Percentiles rank a stretch among this genome's conserved stretches.
Evolutionary conservation across 2,113 vertebrate genomes (phyloP).

Genomic region (Oncorhynchus keta): DNA sequence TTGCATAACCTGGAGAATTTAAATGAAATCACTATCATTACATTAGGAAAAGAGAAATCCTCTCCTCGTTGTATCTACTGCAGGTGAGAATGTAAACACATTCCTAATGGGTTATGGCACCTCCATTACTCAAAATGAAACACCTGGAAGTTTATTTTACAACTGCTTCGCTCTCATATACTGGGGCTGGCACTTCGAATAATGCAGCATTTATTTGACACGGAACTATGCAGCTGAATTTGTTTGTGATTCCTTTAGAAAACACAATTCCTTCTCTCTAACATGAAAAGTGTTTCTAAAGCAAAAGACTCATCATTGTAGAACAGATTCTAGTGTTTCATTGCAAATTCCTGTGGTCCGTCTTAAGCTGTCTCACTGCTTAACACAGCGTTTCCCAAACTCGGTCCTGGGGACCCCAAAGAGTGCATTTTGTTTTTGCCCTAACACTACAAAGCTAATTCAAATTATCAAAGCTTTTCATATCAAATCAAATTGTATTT

Average conservation of each 20-base stretch:
- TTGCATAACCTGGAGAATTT: slow-evolving; percentile 10
- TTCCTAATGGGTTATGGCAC: slow-evolving; percentile 49
- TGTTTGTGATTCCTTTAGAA: slow-evolving; percentile 6
- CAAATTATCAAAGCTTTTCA: no score
- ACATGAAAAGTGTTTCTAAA: not conserved
- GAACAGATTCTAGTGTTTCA: not conserved
- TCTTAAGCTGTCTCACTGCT: not conserved
- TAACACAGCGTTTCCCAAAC: not conserved
- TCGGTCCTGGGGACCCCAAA: no score
- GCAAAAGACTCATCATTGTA: not conserved
- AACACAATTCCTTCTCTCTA: slow-evolving; percentile 1
- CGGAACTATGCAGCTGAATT: slow-evolving; percentile 16
- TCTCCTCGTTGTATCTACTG: slow-evolving; percentile 10
- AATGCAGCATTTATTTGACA: slow-evolving; percentile 33
- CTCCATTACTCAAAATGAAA: slow-evolving; percentile 54
- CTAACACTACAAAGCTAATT: no score
- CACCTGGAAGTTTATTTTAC: slow-evolving; percentile 51
- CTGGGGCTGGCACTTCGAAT: slow-evolving; percentile 11
- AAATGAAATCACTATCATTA: slow-evolving; percentile 42
- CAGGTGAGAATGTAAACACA: slow-evolving; percentile 21
- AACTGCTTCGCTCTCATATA: slow-evolving; percentile 23
- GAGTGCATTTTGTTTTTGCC: no score
- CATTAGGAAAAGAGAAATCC: slow-evolving; percentile 43
- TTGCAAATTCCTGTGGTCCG: not conserved
- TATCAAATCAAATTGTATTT: no score